Conservation (phyloP, 2,797 vertebrate genomes). For the Sebastes melanostomus region DNA sequence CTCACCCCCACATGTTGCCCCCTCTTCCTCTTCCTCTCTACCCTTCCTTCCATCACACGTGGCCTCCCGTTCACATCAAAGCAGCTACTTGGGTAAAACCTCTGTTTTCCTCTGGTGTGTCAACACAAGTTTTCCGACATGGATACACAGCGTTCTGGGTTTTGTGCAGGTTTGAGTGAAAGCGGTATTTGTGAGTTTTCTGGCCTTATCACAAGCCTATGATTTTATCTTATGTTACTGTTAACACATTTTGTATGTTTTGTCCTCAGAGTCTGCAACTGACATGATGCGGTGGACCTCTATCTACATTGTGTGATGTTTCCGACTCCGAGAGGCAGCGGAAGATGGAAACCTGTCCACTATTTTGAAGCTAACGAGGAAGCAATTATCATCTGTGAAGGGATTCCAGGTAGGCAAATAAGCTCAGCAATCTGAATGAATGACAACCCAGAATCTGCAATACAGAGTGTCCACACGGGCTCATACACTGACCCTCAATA, state of each 20-base stretch:
- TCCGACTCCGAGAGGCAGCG: no score
- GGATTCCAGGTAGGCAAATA: no score
- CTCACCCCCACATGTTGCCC: neutral
- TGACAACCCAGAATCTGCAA: no score
- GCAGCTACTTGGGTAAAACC: neutral
- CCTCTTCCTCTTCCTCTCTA: neutral
- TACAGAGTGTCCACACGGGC: no score
- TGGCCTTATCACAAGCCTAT: neutral
- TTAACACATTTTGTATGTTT: neutral
- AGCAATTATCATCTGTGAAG: no score
- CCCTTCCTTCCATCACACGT: conserved; percentile 4
- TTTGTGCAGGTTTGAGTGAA: neutral
- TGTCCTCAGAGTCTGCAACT: neutral
- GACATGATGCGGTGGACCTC: neutral
- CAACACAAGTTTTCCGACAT: neutral
- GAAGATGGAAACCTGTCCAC: no score
- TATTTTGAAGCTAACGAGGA: no score
- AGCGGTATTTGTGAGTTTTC: neutral
- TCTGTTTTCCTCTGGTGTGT: no score
- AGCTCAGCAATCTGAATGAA: no score
- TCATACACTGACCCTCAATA: no score
- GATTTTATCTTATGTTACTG: neutral
- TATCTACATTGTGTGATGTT: no score
- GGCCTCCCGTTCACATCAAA: neutral
- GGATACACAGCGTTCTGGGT: neutral